These are phyloP conservation scores for Vultur gryphus DNA, from an alignment of 2,797 vertebrate species.

Conservation along the genomic window DNA sequence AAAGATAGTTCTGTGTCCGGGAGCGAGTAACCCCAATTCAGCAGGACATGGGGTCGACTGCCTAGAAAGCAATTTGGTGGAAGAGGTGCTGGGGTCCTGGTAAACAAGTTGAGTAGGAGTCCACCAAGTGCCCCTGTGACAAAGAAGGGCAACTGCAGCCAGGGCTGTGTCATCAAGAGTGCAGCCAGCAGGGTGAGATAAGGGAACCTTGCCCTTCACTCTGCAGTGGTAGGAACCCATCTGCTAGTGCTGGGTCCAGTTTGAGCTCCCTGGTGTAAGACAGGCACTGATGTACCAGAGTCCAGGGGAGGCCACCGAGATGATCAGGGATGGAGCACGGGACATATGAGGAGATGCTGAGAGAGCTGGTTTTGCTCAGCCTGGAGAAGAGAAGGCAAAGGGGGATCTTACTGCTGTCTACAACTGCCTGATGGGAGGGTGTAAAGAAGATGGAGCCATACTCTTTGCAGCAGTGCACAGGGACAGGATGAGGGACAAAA, in stretches of 20 bases:
- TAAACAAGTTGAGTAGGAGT: neutral
- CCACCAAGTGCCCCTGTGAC: accelerated
- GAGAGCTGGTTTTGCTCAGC: neutral
- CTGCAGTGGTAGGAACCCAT: neutral
- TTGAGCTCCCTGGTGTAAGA: neutral
- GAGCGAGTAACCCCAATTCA: neutral
- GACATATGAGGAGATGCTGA: neutral
- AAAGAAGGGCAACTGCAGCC: neutral
- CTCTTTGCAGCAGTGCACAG: neutral
- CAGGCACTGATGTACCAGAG: neutral
- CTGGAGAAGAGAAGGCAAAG: neutral
- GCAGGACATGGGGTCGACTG: neutral
- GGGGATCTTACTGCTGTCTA: neutral
- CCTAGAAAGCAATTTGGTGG: neutral
- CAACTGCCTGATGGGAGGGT: neutral
- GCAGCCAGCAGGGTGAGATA: neutral
- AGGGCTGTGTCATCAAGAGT: neutral
- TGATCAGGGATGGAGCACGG: neutral
- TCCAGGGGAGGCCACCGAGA: neutral
- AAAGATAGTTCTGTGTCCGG: neutral
- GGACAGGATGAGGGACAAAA: neutral
- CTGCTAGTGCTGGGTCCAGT: neutral
- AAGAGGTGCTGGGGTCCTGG: neutral
- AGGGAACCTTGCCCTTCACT: neutral
- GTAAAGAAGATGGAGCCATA: neutral